Evolutionary conservation across 2,888 invertebrate genomes (phyloP), one percentile per base, ranked within the genome.

Genomic region (Sclerodermus sp.): DNA sequence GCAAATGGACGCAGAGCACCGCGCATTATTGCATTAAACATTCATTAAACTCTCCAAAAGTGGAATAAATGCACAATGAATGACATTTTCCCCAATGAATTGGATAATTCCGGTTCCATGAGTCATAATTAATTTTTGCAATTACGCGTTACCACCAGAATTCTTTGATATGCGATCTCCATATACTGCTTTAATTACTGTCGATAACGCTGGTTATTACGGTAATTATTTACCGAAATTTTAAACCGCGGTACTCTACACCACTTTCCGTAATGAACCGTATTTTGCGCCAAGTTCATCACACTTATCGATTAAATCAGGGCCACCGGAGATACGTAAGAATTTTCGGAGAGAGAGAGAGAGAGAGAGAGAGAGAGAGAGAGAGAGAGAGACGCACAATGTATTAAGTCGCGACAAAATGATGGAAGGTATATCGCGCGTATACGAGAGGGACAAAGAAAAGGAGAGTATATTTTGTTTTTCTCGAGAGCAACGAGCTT

Each of bases 101-200:
- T 44, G 34, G 45, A 42, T 54, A 54, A 53, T 58, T 47, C 38
- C 47, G 47, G 39, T 23, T 40, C 17, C 39, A 23, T 34, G 49
- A 51, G 45, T 47, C 43, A 40, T 49, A 60, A 60, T 60, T 57
- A 51, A 55, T 60, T 62, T 57, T 53, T 60, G 49, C 42, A 43
- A 57, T 52, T 47, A 45, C 42, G 41, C 32, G 29, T 9, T 16
- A 30, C n/a, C 13, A 14, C 36, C 23, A 15, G 18, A n/a, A 36
- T 36, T 38, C 30, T 38, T 30, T 39, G 40, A 39, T 46, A 39
- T 38, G 31, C 39, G 18, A 39, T 18, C 31, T 10, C 46, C 39
- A 38, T 40, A 38, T 38, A 30, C 18, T 18, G 39, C 46, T 40
- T 39, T 34, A 34, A 39, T 46, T 38, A 46, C 46, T 30, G 39